These are phyloP conservation scores for Cydia pomonella DNA, from an alignment of 1,140 invertebrate species.

Conservation along the genomic window DNA sequence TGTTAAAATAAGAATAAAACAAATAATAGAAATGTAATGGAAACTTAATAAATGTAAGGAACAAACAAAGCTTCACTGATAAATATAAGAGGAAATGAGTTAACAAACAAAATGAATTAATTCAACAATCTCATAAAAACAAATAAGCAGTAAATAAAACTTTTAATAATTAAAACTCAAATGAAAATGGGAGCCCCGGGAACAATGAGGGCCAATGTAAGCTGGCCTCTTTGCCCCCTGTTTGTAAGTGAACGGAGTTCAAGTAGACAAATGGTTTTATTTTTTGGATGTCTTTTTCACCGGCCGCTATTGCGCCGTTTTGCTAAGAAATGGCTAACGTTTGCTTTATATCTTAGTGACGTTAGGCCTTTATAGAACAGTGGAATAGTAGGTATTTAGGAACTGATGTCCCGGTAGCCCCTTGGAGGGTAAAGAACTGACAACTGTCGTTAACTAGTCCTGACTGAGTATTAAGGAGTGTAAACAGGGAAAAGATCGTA, in stretches of 20 bases:
- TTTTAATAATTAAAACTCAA: slow-evolving; percentile 79
- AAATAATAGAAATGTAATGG: too few species aligned
- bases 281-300: slow-evolving; percentile 49
- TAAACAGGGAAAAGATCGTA: slow-evolving; percentile 60
- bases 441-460: slow-evolving; percentile 73
- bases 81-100: slow-evolving; percentile 52
- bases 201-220: slow-evolving; percentile 46
- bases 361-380: background rate
- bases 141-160: slow-evolving; percentile 79
- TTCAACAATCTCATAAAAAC: slow-evolving; percentile 76
- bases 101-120: slow-evolving; percentile 77
- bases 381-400: background rate
- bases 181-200: slow-evolving; percentile 69
- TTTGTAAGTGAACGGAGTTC: slow-evolving; percentile 37
- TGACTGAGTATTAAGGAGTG: slow-evolving; percentile 58
- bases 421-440: slow-evolving; percentile 64
- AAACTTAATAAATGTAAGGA: too few species aligned
- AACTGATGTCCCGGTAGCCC: slow-evolving; percentile 55
- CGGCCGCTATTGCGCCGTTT: slow-evolving; percentile 46
- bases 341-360: background rate
- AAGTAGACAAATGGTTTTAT: slow-evolving; percentile 35
- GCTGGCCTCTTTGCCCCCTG: slow-evolving; percentile 38
- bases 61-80: slow-evolving; percentile 11
- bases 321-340: background rate
- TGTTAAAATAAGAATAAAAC: too few species aligned